Evolutionary conservation across 2,113 vertebrate species (phyloP), one percentile per base, ranked within the genome.

Genomic region (Australoheros scitulus): DNA sequence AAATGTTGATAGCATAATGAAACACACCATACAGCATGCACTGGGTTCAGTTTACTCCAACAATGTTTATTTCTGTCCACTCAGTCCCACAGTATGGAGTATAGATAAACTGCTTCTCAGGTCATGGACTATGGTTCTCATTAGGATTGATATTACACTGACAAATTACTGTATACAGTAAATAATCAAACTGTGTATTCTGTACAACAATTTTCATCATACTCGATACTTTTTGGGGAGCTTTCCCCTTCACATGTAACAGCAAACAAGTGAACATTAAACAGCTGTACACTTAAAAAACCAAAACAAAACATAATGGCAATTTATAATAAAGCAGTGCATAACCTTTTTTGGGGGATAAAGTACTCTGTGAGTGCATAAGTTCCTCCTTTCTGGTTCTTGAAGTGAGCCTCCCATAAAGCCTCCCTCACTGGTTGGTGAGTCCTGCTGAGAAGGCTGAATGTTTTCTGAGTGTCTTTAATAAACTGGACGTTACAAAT

Each of bases 381-480:
- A 72, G 68, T 72, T 55, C 47, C 47, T 18, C 68, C 68, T 72
- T 72, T 72, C 65, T 72, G 55, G 24, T 55, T 72, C 68, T 55
- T 72, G 47, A 55, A n/a, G 52, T n/a, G 47, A 55, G 68, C 47
- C 47, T 72, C 68, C 47, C 24, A 26, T 26, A 26, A 26, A 26
- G 26, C 26, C 26, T 26, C 26, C 26, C 26, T 50, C 43, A 50
- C 65, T 29, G 65, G 24, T 70, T 8, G 18, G 26, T 29, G 65
- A 50, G 65, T 43, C 24, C 65, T 14, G 13, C 5, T 47, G 43
- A 5, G 43, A 47, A 47, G 43, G 18, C 24, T 70, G 10, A 52
- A 70, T 52, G 65, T 50, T 32, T 70, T 63, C 26, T 26, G 26
- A 26, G 26, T 26, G 26, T 26, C 3, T 26, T 26, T 29, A 50